Conservation (phyloP, 2,113 vertebrate species). For the Eulemur macaco region DNA sequence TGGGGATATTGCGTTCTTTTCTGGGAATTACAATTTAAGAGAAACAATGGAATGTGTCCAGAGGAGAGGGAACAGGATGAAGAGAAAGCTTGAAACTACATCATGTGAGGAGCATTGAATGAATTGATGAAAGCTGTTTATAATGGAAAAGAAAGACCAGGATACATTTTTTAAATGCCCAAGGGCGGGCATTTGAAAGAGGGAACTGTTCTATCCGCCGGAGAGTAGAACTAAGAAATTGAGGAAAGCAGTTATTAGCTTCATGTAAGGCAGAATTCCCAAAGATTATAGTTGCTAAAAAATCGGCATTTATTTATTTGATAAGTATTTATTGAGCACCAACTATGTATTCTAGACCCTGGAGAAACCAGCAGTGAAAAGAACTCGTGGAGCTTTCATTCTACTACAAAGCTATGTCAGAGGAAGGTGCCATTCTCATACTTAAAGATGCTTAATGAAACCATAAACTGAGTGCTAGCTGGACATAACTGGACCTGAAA, state of each 20-base stretch:
- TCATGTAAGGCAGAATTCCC: background rate
- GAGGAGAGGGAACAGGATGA: background rate
- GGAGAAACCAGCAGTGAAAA: background rate
- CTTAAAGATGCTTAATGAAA: background rate
- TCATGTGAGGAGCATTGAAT: background rate
- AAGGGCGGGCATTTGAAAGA: background rate
- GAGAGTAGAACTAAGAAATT: background rate
- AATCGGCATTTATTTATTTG: background rate
- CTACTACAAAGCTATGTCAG: background rate
- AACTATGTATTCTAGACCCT: background rate
- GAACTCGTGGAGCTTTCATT: background rate
- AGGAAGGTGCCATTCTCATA: background rate
- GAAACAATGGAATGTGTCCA: background rate
- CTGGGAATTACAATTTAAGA: background rate
- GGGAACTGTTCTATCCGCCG: background rate
- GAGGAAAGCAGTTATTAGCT: background rate
- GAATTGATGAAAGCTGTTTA: background rate
- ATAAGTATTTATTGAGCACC: background rate
- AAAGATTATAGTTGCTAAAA: background rate
- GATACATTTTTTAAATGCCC: background rate
- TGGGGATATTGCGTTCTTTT: background rate
- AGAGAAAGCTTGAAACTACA: background rate
- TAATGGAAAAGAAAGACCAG: slow-evolving; percentile 6
- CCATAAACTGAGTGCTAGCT: no score
- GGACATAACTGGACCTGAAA: background rate